These are phyloP conservation scores for Oxytorus armatus DNA, from an alignment of 2,888 invertebrate species.

Conservation along the genomic window DNA sequence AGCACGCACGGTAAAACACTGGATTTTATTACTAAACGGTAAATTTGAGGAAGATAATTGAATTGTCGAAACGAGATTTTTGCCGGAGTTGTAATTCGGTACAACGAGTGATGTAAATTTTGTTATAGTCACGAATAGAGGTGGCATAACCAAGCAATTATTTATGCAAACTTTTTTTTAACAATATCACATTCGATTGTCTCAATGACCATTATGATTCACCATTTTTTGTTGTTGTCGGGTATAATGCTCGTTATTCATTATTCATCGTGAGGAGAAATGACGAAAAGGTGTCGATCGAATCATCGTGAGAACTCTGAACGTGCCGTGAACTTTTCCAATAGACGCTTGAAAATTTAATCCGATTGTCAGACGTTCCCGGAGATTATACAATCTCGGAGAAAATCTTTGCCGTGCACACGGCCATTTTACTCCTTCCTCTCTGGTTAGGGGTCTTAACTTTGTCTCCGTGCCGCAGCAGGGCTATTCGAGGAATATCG, in stretches of 20 bases:
- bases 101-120: background rate
- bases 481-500: too few relatives aligned
- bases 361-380: constrained; percentile 35
- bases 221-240: too few relatives aligned
- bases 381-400: constrained; percentile 52
- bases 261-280: too few relatives aligned
- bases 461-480: too few relatives aligned
- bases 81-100: background rate
- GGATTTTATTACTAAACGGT: constrained; percentile 21
- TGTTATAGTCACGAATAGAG: background rate
- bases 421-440: constrained; percentile 9
- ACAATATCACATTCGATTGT: too few relatives aligned
- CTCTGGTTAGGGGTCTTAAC: too few relatives aligned
- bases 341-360: constrained; percentile 55
- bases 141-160: background rate
- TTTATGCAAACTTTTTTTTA: too few relatives aligned
- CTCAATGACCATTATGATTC: too few relatives aligned
- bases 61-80: constrained; percentile 33
- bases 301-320: constrained; percentile 12
- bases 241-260: too few relatives aligned
- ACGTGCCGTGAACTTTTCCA: constrained; percentile 37
- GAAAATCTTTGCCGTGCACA: too few relatives aligned
- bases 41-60: constrained; percentile 17
- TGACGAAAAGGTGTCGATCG: constrained; percentile 17
- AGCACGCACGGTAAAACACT: constrained; percentile 26